Evolutionary conservation across 2,888 invertebrate species (phyloP).

Genomic region (Fragum whitleyi): DNA sequence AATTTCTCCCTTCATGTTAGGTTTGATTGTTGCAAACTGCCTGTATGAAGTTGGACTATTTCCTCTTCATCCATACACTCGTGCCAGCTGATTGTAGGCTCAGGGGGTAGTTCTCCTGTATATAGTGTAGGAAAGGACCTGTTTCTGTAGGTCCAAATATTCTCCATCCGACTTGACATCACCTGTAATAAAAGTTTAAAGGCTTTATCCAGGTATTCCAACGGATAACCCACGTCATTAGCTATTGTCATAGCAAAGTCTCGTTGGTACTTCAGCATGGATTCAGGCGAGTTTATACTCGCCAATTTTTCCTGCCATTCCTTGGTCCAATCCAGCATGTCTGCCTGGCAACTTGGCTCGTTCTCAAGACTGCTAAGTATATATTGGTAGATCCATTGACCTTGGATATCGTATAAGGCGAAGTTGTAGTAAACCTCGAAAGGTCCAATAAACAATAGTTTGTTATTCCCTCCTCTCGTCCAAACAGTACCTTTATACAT

Average conservation of each 20-base stretch:
- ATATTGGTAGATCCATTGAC: slow-evolving; percentile 3
- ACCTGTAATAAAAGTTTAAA: not conserved
- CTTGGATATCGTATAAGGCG: slow-evolving; percentile 2
- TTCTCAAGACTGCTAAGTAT: not conserved
- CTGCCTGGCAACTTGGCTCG: not conserved
- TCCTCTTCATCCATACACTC: slow-evolving; percentile 6
- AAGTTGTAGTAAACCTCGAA: slow-evolving; percentile 7
- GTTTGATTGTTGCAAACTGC: no score
- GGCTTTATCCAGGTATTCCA: slow-evolving; percentile 1
- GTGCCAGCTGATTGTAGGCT: not conserved
- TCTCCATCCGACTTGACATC: not conserved
- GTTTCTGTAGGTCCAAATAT: slow-evolving; percentile 10
- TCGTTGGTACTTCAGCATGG: not conserved
- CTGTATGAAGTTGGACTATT: not conserved
- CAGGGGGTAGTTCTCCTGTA: not conserved
- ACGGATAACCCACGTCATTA: slow-evolving; percentile 6
- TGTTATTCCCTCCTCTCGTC: slow-evolving; percentile 5
- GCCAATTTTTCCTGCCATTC: slow-evolving; percentile 8
- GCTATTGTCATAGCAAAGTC: not conserved
- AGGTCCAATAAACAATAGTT: not conserved
- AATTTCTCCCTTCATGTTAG: no score
- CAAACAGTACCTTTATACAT: slow-evolving; percentile 18
- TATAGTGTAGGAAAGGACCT: not conserved
- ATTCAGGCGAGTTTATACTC: not conserved
- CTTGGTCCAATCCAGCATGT: not conserved